Evolutionary conservation across 2,113 vertebrate species (phyloP).

Genomic region (Hippocampus guttulatus): DNA sequence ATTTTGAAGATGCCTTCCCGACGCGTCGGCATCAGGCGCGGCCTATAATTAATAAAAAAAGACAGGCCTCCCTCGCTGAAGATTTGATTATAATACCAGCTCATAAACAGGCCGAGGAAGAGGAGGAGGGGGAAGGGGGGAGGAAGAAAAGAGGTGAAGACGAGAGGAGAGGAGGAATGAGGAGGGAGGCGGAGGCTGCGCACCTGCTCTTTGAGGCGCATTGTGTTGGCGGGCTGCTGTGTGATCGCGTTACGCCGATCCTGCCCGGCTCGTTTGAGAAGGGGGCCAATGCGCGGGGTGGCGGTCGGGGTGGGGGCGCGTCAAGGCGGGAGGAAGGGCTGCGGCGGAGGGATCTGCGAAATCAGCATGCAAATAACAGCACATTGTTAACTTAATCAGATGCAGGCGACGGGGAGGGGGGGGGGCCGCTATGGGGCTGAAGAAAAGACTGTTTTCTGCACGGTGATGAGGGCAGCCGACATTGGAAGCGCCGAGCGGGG

Average conservation of each 20-base stretch:
- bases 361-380: constrained; percentile 99
- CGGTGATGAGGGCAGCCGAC: not conserved
- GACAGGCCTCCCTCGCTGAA: constrained; percentile 85
- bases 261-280: constrained; percentile 75
- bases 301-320: constrained; percentile 70
- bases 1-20: constrained; percentile 86
- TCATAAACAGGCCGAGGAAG: constrained; percentile 92
- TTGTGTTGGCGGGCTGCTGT: constrained; percentile 90
- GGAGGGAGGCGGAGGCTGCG: constrained; percentile 93
- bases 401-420: constrained; percentile 87
- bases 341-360: constrained; percentile 83
- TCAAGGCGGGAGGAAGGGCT: constrained; percentile 78
- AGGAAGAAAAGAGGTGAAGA: constrained; percentile 77
- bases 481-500: constrained; percentile 43
- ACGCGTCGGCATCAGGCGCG: constrained; percentile 79
- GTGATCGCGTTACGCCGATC: constrained; percentile 94
- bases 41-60: constrained; percentile 87
- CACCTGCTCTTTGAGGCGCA: constrained; percentile 97
- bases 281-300: constrained; percentile 67
- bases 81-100: constrained; percentile 99
- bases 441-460: constrained; percentile 43
- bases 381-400: constrained; percentile 99
- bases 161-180: constrained; percentile 70
- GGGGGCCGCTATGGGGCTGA: constrained; percentile 56
- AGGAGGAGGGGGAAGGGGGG: constrained; percentile 81